Evolutionary conservation across 2,888 invertebrate genomes (phyloP).

Genomic region (Rapana venosa): DNA sequence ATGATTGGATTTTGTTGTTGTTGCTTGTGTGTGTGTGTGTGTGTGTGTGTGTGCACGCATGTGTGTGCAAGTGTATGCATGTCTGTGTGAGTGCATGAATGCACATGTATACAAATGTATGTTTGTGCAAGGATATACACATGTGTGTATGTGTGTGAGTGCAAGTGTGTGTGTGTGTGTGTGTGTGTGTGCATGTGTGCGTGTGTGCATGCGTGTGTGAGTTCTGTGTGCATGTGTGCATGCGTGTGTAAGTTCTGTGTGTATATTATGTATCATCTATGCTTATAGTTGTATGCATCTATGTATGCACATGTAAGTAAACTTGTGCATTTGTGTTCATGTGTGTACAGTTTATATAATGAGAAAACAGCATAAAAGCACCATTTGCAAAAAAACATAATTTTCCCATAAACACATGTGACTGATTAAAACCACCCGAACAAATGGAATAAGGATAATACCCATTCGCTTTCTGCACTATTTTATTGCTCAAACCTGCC

Average conservation of each 20-base stretch:
- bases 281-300: no score
- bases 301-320: no score
- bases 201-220: not conserved
- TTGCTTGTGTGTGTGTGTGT: constrained; percentile 6
- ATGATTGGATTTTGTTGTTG: no score
- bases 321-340: no score
- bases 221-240: not conserved
- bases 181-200: not conserved
- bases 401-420: no score
- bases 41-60: not conserved
- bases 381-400: no score
- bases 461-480: no score
- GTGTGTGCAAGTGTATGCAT: not conserved
- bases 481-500: no score
- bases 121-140: not conserved
- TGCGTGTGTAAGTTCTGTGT: not conserved
- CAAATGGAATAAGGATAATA: no score
- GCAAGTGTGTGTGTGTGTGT: not conserved
- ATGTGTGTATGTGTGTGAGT: not conserved
- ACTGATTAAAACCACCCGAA: no score
- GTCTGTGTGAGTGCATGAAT: not conserved
- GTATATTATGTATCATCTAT: not conserved
- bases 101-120: not conserved
- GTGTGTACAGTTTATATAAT: no score
- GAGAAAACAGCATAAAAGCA: no score